A percentile compares a stretch with the other conserved stretches of the same genome.
Conservation (phyloP, 2,888 invertebrate species). For the Troides oblongomaculatus region DNA sequence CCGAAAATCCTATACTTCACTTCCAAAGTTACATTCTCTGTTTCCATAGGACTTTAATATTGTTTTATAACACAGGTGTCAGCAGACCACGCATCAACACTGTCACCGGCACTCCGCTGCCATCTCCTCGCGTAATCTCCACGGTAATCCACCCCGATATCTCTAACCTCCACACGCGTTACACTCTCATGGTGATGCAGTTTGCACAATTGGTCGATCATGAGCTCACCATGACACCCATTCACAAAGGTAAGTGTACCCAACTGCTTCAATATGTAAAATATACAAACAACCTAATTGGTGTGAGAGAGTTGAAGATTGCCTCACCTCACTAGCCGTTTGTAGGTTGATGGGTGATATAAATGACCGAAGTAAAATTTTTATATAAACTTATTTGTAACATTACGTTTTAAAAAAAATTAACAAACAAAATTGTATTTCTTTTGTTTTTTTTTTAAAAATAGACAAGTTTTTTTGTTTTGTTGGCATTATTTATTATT, state of each 20-base stretch:
- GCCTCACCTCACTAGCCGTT: too few species aligned
- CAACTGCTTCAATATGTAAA: neutral
- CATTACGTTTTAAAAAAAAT: too few species aligned
- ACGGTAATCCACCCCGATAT: conserved; percentile 95
- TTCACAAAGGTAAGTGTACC: conserved; percentile 85
- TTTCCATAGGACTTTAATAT: neutral
- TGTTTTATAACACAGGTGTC: conserved; percentile 76
- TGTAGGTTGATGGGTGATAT: too few species aligned
- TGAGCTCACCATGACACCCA: conserved; percentile 96
- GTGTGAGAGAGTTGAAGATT: too few species aligned
- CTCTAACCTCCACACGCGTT: conserved; percentile 91
- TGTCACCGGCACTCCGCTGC: conserved; percentile 87
- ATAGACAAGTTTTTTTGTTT: too few species aligned
- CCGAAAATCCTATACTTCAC: too few species aligned
- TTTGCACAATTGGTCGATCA: conserved; percentile 97
- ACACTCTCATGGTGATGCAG: conserved; percentile 96
- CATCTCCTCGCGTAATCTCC: conserved; percentile 92
- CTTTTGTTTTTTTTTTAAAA: too few species aligned
- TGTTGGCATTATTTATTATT: too few species aligned
- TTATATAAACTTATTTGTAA: too few species aligned
- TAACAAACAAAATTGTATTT: too few species aligned
- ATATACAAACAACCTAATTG: too few species aligned
- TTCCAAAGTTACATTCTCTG: neutral
- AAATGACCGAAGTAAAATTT: too few species aligned
- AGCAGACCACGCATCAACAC: conserved; percentile 88